These are phyloP conservation scores for Linnaemya vulpina DNA, from an alignment of 2,888 invertebrate species.

Conservation along the genomic window DNA sequence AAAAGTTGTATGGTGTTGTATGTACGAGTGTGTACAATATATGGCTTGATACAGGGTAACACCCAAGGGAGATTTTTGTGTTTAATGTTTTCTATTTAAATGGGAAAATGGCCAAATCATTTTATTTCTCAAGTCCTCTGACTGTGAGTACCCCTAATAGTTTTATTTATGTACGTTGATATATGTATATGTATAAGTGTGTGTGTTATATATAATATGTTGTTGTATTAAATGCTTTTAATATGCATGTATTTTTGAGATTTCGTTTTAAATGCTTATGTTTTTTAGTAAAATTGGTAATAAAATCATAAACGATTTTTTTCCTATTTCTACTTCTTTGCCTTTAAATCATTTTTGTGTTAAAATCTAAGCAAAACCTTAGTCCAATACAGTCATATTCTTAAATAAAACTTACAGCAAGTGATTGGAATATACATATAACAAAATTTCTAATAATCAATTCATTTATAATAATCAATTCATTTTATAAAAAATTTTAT, in stretches of 20 bases:
- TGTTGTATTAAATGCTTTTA: not conserved
- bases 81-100: too few species aligned
- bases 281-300: conserved; percentile 51
- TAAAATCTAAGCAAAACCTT: not conserved
- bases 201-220: too few species aligned
- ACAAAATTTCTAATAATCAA: too few species aligned
- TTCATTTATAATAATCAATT: too few species aligned
- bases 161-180: not conserved
- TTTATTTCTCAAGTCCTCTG: not conserved
- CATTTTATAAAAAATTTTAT: too few species aligned
- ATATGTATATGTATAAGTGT: conserved; percentile 9
- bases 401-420: not conserved
- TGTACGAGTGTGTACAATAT: not conserved
- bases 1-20: conserved; percentile 4
- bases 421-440: not conserved
- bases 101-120: not conserved
- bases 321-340: not conserved
- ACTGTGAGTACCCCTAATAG: conserved; percentile 26
- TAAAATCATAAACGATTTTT: conserved; percentile 48
- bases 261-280: conserved; percentile 46
- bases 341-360: not conserved
- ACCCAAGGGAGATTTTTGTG: not conserved
- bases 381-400: not conserved
- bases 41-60: not conserved
- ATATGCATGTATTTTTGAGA: conserved; percentile 10